Percentiles rank a stretch among this genome's conserved stretches.
Evolutionary conservation across 2,888 invertebrate species (phyloP).

Genomic region (Icerya purchasi): DNA sequence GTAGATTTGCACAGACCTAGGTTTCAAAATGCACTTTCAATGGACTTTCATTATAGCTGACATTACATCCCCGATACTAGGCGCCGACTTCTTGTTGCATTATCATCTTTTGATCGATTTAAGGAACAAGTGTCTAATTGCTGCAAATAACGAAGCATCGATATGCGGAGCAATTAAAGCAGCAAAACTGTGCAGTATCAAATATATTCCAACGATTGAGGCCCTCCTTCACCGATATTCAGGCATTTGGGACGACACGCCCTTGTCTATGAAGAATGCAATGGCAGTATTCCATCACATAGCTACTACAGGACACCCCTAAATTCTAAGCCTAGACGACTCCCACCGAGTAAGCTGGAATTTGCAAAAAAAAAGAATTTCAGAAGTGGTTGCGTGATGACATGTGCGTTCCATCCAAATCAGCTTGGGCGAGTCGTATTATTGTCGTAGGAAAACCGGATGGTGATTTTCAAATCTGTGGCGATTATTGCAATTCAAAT

Average conservation of each 20-base stretch:
- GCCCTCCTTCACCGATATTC: background rate
- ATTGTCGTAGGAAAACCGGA: no score
- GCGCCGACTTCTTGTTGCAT: no score
- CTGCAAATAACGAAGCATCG: background rate
- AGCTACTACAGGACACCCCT: background rate
- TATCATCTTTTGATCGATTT: no score
- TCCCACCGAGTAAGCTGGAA: background rate
- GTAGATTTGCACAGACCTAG: no score
- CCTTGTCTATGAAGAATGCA: background rate
- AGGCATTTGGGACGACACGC: background rate
- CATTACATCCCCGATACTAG: no score
- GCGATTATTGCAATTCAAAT: conserved; percentile 21
- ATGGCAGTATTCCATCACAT: no score
- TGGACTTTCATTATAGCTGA: no score
- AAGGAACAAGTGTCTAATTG: background rate
- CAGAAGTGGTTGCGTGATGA: conserved; percentile 22
- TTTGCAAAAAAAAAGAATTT: conserved; percentile 19
- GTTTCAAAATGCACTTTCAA: no score
- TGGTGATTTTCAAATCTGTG: conserved; percentile 19
- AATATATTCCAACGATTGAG: no score
- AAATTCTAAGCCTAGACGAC: background rate
- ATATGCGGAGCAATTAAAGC: no score
- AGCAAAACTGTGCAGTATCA: no score
- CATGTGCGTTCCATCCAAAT: no score
- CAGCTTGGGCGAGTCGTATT: conserved; percentile 25